Percentiles rank a stretch among this genome's conserved stretches.
Conservation (phyloP, 2,113 vertebrate species). For the Callorhinus ursinus region DNA sequence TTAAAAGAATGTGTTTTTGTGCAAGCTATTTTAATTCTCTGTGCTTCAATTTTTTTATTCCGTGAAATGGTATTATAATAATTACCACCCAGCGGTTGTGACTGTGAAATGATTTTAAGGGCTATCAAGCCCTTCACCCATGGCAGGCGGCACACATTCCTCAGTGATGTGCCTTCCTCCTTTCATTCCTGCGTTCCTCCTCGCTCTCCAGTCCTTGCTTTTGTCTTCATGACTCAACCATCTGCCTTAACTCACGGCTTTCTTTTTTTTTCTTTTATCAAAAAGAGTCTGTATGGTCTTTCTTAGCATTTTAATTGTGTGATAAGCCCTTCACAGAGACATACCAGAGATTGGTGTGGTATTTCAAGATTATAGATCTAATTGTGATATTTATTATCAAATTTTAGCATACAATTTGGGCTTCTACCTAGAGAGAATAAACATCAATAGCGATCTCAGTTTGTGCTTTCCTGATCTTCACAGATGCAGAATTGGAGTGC, state of each 20-base stretch:
- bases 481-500: constrained; percentile 20
- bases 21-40: constrained; percentile 2
- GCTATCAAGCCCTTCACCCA: neutral
- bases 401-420: neutral
- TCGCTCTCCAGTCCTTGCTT: neutral
- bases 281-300: neutral
- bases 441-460: neutral
- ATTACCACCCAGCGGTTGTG: neutral
- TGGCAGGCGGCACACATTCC: accelerated
- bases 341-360: neutral
- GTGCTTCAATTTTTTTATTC: neutral
- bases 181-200: accelerated
- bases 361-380: neutral
- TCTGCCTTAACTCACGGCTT: neutral
- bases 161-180: neutral
- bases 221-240: neutral
- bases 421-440: constrained; percentile 31
- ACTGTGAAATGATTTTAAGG: neutral
- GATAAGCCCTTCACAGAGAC: neutral
- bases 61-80: neutral
- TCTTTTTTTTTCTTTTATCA: neutral
- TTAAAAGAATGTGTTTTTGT: neutral
- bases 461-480: constrained; percentile 16
- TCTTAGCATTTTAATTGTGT: constrained; percentile 31
- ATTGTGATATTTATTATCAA: neutral